phyloP scores from a whole-genome alignment of 2,113 vertebrate genomes.

The Diadophis punctatus region DNA sequence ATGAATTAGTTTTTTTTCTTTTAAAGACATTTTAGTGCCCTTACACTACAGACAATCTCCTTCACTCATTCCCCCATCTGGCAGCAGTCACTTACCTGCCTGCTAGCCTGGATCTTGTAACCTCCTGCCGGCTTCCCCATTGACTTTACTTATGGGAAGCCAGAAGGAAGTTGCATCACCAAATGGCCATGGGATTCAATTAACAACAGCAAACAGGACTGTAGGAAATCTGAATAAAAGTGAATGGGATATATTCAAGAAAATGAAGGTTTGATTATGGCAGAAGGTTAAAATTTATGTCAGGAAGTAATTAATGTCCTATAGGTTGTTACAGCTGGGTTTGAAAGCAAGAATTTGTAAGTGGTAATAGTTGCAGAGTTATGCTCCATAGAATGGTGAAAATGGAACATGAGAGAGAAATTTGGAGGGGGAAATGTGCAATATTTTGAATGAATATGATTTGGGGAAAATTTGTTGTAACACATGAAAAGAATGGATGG shows the following conservation, averaged over 20 bases:
- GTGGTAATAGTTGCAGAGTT: not conserved
- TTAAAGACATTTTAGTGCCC: constrained; percentile 53
- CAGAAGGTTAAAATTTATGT: not conserved
- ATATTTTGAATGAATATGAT: not conserved
- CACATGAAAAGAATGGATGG: not conserved
- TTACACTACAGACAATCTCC: constrained; percentile 27
- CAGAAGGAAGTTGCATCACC: not conserved
- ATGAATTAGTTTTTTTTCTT: constrained; percentile 56
- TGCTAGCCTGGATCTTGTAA: not conserved
- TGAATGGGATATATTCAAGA: not conserved
- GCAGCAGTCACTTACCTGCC: not conserved
- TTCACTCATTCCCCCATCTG: not conserved
- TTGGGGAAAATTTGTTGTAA: not conserved
- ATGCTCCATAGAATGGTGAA: not conserved
- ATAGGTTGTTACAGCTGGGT: not conserved
- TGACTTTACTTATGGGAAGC: not conserved
- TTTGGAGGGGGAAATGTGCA: not conserved
- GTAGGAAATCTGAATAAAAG: not conserved
- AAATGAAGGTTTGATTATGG: not conserved
- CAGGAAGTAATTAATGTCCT: not conserved
- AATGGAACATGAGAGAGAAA: not conserved
- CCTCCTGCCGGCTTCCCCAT: not conserved
- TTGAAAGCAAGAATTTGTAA: not conserved
- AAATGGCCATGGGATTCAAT: not conserved
- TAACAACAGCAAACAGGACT: not conserved